phyloP scores from a whole-genome alignment of 2,797 vertebrate species.

The Lepilemur septentrionalis region DNA sequence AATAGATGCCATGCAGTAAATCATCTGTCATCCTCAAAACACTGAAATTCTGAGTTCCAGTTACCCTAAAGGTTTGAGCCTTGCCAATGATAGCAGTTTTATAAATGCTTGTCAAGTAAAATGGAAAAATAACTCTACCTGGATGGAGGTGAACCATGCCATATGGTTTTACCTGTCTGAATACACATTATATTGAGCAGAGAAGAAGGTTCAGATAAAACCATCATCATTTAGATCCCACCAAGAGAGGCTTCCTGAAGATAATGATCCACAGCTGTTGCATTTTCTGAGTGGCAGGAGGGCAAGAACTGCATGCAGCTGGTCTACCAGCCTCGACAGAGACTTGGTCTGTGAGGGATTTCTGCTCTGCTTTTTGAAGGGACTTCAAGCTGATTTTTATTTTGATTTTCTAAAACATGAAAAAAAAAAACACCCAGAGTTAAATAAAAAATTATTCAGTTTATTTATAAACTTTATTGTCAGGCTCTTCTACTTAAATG shows the following conservation, averaged over 20 bases:
- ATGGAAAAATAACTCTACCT: not conserved
- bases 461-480: constrained; percentile 19
- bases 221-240: not conserved
- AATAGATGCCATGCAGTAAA: not conserved
- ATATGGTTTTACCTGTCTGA: not conserved
- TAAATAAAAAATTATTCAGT: not conserved
- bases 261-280: not conserved
- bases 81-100: not conserved
- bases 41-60: not conserved
- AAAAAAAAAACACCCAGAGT: not conserved
- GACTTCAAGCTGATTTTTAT: not conserved
- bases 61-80: not conserved
- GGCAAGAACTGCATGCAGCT: not conserved
- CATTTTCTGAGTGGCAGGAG: not conserved
- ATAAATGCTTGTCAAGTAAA: not conserved
- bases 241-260: not conserved
- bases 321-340: not conserved
- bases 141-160: not conserved
- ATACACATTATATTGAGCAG: not conserved
- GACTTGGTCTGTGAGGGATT: not conserved
- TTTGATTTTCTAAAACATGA: constrained; percentile 22
- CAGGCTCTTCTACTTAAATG: not conserved
- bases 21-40: constrained; percentile 27
- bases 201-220: not conserved
- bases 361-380: not conserved